phyloP scores from a whole-genome alignment of 1,140 invertebrate genomes.

The Drosophila navojoa region DNA sequence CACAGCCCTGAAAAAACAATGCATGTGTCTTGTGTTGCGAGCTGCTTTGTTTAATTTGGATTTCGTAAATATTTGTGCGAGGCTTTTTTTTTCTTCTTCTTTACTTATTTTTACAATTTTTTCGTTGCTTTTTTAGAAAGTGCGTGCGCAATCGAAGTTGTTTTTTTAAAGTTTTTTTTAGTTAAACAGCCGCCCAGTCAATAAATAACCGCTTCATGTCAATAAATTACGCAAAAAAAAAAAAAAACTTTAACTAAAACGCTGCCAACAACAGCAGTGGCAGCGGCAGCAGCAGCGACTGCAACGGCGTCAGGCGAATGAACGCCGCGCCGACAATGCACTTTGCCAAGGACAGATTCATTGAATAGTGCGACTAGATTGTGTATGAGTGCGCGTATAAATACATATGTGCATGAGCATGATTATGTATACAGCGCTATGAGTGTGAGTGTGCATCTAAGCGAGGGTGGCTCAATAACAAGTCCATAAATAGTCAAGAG shows the following conservation, averaged over 20 bases:
- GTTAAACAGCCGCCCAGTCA: conserved; percentile 63
- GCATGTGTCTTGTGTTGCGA: conserved; percentile 57
- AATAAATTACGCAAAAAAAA: conserved; percentile 71
- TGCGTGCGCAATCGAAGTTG: conserved; percentile 72
- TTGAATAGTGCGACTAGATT: conserved; percentile 68
- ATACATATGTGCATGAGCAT: background rate
- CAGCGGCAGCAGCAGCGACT: conserved; percentile 34
- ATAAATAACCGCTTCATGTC: conserved; percentile 75
- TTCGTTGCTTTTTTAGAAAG: conserved; percentile 68
- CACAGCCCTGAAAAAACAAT: conserved; percentile 64
- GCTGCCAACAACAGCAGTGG: conserved; percentile 38
- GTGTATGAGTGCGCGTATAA: conserved; percentile 11
- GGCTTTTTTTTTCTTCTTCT: conserved; percentile 29
- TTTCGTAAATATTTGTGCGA: conserved; percentile 74
- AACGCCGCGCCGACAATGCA: conserved; percentile 74
- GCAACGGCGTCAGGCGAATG: conserved; percentile 42
- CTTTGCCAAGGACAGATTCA: conserved; percentile 83
- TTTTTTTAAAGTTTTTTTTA: conserved; percentile 6
- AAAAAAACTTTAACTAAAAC: conserved; percentile 42
- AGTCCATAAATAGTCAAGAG: too few relatives aligned
- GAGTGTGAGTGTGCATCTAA: conserved; percentile 13
- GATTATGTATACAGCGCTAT: background rate
- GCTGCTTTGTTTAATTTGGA: conserved; percentile 61
- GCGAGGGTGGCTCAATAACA: conserved; percentile 21
- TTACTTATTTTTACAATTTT: conserved; percentile 20